Evolutionary conservation across 2,113 vertebrate species (phyloP).

Genomic region (Ciconia stormi): DNA sequence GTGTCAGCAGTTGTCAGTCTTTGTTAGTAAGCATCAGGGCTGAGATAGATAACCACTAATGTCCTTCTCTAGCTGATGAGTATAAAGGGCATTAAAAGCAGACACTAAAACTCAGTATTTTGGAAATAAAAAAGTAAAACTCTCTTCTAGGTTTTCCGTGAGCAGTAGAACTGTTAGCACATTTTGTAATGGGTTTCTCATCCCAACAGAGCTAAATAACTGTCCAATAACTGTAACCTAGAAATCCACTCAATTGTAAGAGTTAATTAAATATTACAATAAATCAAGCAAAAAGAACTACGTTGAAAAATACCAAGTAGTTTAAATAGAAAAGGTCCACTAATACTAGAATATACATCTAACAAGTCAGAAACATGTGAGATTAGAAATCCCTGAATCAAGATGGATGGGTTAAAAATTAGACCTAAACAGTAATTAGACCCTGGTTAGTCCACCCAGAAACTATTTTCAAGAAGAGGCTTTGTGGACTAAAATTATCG

Average conservation of each 20-base stretch:
- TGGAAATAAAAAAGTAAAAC: not conserved
- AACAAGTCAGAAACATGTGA: not conserved
- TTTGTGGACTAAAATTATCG: not conserved
- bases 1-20: constrained; percentile 56
- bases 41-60: constrained; percentile 16
- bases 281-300: not conserved
- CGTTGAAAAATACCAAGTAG: not conserved
- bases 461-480: not conserved
- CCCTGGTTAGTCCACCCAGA: not conserved
- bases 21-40: constrained; percentile 1
- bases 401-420: not conserved
- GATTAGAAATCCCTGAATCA: not conserved
- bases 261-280: constrained; percentile 7
- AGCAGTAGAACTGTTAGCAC: not conserved
- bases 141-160: not conserved
- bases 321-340: not conserved
- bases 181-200: constrained; percentile 7
- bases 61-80: constrained; percentile 20
- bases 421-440: not conserved
- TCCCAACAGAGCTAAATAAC: not conserved
- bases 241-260: not conserved
- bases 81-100: constrained; percentile 9
- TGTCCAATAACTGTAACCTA: not conserved
- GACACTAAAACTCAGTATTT: not conserved
- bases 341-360: not conserved